phyloP scores from a whole-genome alignment of 2,888 invertebrate species.

The Tiliacea aurago region DNA sequence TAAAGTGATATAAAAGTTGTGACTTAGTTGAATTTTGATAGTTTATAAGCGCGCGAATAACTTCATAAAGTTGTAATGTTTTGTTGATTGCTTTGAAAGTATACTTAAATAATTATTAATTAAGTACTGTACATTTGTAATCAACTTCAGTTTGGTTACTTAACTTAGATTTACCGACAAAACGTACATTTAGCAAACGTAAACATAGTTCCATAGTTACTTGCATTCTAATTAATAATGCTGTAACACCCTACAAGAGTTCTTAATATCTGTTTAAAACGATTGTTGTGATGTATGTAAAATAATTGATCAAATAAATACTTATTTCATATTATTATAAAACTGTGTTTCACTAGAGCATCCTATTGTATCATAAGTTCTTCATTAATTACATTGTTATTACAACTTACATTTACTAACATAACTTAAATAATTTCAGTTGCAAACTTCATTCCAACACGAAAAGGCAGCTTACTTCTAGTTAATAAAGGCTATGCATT shows the following conservation, averaged over 20 bases:
- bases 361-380: background rate
- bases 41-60: conserved; percentile 61
- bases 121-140: background rate
- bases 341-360: conserved; percentile 27
- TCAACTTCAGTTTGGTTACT: background rate
- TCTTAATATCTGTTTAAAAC: background rate
- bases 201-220: background rate
- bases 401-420: conserved; percentile 46
- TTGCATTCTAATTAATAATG: background rate
- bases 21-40: conserved; percentile 22
- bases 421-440: conserved; percentile 75
- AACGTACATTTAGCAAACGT: background rate
- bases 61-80: conserved; percentile 21
- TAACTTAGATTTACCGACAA: background rate
- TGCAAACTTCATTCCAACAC: conserved; percentile 84
- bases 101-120: background rate
- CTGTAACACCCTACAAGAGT: background rate
- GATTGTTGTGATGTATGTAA: background rate
- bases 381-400: background rate
- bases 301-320: conserved; percentile 14
- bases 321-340: background rate
- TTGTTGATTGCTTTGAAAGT: background rate
- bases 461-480: conserved; percentile 83
- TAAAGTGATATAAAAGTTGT: conserved; percentile 1
- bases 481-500: conserved; percentile 85